Base-by-base conservation (phyloP, 2,113 vertebrate species). In the Gnathonemus longibarbis region DNA sequence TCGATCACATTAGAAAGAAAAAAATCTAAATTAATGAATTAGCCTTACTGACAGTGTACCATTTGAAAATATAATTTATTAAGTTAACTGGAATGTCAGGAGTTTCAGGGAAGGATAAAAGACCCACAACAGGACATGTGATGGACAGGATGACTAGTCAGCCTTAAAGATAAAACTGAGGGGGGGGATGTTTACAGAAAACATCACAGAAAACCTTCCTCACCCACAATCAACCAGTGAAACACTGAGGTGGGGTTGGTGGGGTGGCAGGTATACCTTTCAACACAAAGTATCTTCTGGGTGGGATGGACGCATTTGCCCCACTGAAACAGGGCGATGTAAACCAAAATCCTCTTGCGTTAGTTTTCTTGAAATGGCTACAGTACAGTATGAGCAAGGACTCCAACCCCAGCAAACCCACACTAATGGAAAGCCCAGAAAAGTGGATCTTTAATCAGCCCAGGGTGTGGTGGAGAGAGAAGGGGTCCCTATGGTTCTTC, bases 81-180 rank as follows among this genome's bases (percentile, higher is more conserved):
- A 21, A 84, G 46, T 48, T 84, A 24, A 84, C 83, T 84, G 83
- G 83, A 84, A 84, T 48, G 45, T 48, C 83, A 84, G 83, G 83
- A 84, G 83, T 45, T 84, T 84, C 42, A 83, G 35, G 31, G 15
- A 83, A 39, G 42, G 42, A 83, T 83, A 45, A 83, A 31, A 39
- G 35, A 80, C 74, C 35, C 27, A 39, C 35, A 62, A 35, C 46
- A 52, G 24, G 5, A 31, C 48, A 52, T 62, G 17, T 27, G 50
- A 88, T 15, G 58, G 27, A 87, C 13, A 6, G 50, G 31, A 1
- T 53, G 27, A 87, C 27, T 13, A 87, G 48, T 87, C 48, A 87
- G 48, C 21, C n/a, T 31, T 87, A 35, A 49, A 17, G 35, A 19
- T 86, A 70, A 70, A 70, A 27, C 62, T 27, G 62, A 0, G 11